Base-by-base conservation (phyloP, 2,797 vertebrate genomes). In the Gallirallus australis region DNA sequence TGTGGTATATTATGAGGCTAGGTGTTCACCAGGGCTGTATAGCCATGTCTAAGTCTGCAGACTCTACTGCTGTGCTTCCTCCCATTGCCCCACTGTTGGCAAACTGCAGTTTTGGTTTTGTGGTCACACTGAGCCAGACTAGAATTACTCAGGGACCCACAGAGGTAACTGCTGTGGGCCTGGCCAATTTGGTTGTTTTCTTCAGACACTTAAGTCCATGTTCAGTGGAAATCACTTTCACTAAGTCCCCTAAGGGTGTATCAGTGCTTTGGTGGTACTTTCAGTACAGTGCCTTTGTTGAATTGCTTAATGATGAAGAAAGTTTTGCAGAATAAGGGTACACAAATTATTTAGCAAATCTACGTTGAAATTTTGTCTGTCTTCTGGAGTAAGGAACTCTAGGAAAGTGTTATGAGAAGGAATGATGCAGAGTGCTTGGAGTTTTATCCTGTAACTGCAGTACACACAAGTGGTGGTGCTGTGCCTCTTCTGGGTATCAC, bases 371-470 rank as follows among this genome's bases (percentile, higher is more conserved):
- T 40, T 48, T 76, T 91, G 23, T 19, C 0, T 0, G 28, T 52
- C 33, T 52, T 68, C 11, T 60, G 60, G 88, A 23, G 11, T 47
- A 31, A 59, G 42, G 42, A 93, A 63, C 21, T 12, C 7, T 35
- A 30, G 11, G 31, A 23, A 78, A 42, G 13, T 45, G 23, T n/a
- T 84, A 28, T 48, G 68, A 68, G 48, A 56, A 63, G 15, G 15
- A 24, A 9, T 3, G 1, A 13, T 59, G 25, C 12, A 39, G 61
- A 89, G 42, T 0, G 0, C 9, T 37, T 59, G 48, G 25, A 42
- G 20, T 77, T 81, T 9, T 69, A 23, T 33, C 11, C 5, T 56
- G 17, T 23, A 77, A 66, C 23, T 85, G 56, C 35, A 75, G 33
- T 63, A 65, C 4, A 12, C 6, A 6, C 24, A 59, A 3, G 25